Evolutionary conservation across 2,797 vertebrate genomes (phyloP), one percentile per base, ranked within the genome.

Genomic region (Characodon lateralis): DNA sequence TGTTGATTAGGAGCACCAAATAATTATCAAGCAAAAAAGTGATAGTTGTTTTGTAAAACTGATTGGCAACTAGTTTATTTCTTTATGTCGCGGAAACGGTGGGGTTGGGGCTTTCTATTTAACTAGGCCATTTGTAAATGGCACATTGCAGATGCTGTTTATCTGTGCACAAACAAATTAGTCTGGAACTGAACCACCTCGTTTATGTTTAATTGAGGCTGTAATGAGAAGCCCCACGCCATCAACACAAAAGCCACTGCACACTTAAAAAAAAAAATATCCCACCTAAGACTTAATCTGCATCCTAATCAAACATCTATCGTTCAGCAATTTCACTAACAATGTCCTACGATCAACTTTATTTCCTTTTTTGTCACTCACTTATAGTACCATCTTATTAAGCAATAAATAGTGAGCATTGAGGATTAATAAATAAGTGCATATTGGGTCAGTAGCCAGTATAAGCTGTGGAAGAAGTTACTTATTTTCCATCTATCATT

Each of bases 131-230:
- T 92, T 92, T 91, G 86, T 91, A 89, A 89, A 89, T 81, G 76
- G 83, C 88, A 84, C 78, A 80, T 76, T 83, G 74, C 87, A 83
- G 88, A 88, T 85, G 89, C 86, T 88, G 88, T 92, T 92, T 91
- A 88, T 93, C 92, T 91, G 58, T 76, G 83, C 24, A 18, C 72
- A 89, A 90, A 91, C 90, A 91, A 91, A 93, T 93, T 83, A 92
- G 74, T 89, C 79, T 90, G 87, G 81, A 87, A 76, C 77, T 84
- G 84, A 90, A 91, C 84, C 80, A 61, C 35, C 35, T 75, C 69
- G 59, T 77, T 87, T 88, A 87, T 87, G 85, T 85, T 92, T 89
- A 91, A 93, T 91, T 93, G 85, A 85, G 83, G 90, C 89, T 93
- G 88, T 92, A 93, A 93, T 89, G 83, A 93, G 85, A 87, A 89